These are phyloP conservation scores for Eudyptes chrysolophus DNA, from an alignment of 2,113 vertebrate genomes.

Conservation along the genomic window DNA sequence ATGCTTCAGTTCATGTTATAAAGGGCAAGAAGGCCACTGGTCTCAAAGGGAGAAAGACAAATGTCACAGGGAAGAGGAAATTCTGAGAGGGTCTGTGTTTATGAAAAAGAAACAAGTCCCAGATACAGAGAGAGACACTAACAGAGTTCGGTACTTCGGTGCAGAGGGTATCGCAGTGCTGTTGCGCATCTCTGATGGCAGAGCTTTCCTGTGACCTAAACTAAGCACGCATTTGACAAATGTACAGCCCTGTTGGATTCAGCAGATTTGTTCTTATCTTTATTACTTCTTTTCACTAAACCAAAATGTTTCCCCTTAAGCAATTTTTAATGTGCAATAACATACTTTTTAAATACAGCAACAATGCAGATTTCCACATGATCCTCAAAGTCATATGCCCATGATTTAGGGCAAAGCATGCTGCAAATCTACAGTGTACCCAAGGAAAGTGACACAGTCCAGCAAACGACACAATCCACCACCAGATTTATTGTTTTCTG, in stretches of 20 bases:
- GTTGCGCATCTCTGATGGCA: neutral
- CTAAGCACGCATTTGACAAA: neutral
- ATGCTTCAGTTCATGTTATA: neutral
- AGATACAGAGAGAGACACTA: neutral
- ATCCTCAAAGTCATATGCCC: neutral
- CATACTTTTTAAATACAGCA: neutral
- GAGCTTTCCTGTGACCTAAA: neutral
- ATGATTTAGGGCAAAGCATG: neutral
- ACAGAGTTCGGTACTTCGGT: accelerated
- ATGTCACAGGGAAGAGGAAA: neutral
- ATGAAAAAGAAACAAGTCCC: neutral
- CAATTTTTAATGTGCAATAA: neutral
- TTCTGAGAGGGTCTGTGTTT: neutral
- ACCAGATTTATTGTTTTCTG: neutral
- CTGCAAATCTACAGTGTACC: neutral
- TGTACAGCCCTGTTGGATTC: neutral
- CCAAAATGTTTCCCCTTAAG: neutral
- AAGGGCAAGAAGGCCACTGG: neutral
- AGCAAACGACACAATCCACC: neutral
- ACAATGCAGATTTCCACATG: neutral
- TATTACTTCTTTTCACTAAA: neutral
- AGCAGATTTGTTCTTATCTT: neutral
- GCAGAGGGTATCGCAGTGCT: neutral
- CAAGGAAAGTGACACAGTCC: neutral
- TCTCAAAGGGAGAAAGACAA: neutral